Conservation (phyloP, 2,113 vertebrate genomes). For the Cyanoramphus novaezelandiae region DNA sequence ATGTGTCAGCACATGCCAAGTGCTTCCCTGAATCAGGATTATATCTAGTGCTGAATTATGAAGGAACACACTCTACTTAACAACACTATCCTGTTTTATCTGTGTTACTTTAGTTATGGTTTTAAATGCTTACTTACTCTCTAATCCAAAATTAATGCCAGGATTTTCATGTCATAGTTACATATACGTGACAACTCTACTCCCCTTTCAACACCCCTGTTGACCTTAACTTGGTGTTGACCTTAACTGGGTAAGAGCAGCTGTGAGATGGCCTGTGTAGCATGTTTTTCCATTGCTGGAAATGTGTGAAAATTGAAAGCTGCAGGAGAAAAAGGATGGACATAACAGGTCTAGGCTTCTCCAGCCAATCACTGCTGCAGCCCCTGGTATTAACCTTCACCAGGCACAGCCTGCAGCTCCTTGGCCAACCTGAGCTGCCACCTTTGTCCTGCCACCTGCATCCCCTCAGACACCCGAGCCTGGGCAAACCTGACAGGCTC, state of each 20-base stretch:
- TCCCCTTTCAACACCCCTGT: background rate
- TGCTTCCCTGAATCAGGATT: background rate
- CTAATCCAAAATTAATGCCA: background rate
- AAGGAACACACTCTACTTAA: background rate
- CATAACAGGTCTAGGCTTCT: background rate
- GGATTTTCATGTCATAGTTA: background rate
- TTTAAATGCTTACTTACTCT: background rate
- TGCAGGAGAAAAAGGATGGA: background rate
- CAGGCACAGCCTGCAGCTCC: background rate
- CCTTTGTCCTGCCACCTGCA: background rate
- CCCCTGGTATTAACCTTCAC: background rate
- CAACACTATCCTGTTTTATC: background rate
- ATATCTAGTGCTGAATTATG: background rate
- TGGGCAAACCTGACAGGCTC: background rate
- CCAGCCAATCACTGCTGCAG: background rate
- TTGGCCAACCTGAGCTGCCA: background rate
- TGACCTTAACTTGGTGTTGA: background rate
- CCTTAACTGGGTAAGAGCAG: background rate
- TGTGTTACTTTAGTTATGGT: background rate
- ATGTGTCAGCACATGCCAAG: background rate
- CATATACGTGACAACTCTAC: background rate
- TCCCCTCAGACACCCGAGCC: background rate
- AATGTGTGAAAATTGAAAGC: background rate
- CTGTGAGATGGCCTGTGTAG: background rate
- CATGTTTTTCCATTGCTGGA: background rate